Evolutionary conservation across 2,888 invertebrate genomes (phyloP).

Genomic region (Operophtera brumata): DNA sequence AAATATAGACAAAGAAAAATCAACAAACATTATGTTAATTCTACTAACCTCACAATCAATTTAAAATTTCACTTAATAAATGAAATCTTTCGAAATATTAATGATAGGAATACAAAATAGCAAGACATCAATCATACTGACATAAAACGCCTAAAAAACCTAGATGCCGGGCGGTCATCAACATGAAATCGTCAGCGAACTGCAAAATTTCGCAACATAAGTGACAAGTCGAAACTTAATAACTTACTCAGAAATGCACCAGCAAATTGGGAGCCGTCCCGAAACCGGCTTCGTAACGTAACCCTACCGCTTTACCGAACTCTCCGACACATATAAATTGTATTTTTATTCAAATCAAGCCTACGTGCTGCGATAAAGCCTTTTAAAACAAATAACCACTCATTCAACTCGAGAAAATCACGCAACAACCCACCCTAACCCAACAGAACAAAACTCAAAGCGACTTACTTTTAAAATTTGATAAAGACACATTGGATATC

Average conservation of each 20-base stretch:
- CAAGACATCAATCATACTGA: slow-evolving; percentile 25
- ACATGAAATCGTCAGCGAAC: slow-evolving; percentile 51
- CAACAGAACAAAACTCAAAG: slow-evolving; percentile 46
- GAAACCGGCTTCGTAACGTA: slow-evolving; percentile 75
- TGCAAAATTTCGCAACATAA: slow-evolving; percentile 76
- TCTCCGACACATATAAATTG: slow-evolving; percentile 79
- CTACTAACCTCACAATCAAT: neutral
- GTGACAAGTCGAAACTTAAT: slow-evolving; percentile 80
- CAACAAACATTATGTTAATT: neutral
- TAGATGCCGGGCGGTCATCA: slow-evolving; percentile 40
- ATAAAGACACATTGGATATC: slow-evolving; percentile 54
- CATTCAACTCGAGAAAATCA: slow-evolving; percentile 47
- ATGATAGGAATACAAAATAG: slow-evolving; percentile 20
- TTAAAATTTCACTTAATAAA: slow-evolving; percentile 10
- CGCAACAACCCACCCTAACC: slow-evolving; percentile 49
- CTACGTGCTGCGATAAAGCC: slow-evolving; percentile 76
- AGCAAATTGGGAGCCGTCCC: slow-evolving; percentile 76
- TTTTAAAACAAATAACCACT: slow-evolving; percentile 76
- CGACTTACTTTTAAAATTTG: slow-evolving; percentile 27
- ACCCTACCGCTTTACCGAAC: slow-evolving; percentile 72
- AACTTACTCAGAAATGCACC: slow-evolving; percentile 79
- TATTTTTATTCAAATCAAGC: slow-evolving; percentile 79
- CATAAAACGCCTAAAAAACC: slow-evolving; percentile 32
- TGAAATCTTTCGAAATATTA: slow-evolving; percentile 13
- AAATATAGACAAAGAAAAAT: neutral